These are phyloP conservation scores for Solenodon paradoxus DNA, from an alignment of 2,113 vertebrate species.

Conservation along the genomic window DNA sequence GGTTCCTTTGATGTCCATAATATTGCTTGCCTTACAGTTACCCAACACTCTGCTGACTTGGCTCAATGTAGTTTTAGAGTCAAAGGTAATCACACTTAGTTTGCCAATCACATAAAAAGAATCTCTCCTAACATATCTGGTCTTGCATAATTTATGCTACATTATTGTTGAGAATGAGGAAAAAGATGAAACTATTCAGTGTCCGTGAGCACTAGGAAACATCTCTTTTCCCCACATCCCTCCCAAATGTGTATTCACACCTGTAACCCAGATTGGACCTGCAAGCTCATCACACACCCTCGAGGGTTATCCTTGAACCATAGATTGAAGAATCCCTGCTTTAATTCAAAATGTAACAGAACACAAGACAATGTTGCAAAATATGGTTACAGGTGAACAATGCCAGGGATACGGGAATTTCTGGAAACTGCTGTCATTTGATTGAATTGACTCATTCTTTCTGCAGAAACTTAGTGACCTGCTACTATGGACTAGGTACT, in stretches of 20 bases:
- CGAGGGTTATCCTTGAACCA: not conserved
- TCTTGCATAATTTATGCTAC: not conserved
- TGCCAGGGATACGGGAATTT: not conserved
- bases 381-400: not conserved
- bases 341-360: not conserved
- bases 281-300: not conserved
- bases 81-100: not conserved
- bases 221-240: not conserved
- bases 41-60: not conserved
- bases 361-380: not conserved
- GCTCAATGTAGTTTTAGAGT: not conserved
- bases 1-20: not conserved
- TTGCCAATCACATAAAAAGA: not conserved
- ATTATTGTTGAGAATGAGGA: not conserved
- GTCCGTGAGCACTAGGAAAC: not conserved
- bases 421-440: not conserved
- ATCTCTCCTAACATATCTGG: not conserved
- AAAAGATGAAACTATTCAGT: not conserved
- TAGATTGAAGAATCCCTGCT: not conserved
- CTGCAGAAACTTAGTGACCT: not conserved
- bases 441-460: not conserved
- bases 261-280: not conserved
- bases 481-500: not conserved
- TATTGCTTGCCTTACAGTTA: not conserved
- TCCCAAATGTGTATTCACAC: not conserved